Conservation (phyloP, 2,797 vertebrate species). For the Lutjanus argentimaculatus region DNA sequence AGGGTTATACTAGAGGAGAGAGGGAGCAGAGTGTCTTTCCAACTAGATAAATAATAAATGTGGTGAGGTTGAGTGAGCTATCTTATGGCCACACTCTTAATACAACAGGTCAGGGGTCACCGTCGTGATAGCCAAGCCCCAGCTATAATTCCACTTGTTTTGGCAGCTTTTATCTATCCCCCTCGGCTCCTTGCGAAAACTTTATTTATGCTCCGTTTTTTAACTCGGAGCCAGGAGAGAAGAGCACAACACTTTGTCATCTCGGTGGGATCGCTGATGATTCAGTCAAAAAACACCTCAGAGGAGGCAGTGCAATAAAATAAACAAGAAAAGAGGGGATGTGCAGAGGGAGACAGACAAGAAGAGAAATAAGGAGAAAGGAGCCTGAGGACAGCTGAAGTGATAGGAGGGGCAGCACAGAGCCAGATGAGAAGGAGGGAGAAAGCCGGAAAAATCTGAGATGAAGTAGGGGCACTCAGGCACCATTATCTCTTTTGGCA, state of each 20-base stretch:
- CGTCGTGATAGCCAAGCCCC: constrained; percentile 50
- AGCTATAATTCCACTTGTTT: constrained; percentile 61
- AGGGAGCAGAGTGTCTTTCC: constrained; percentile 52
- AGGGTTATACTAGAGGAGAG: constrained; percentile 48
- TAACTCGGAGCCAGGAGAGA: constrained; percentile 53
- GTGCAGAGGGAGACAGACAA: constrained; percentile 50
- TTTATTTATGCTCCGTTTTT: constrained; percentile 65
- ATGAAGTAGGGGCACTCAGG: constrained; percentile 42
- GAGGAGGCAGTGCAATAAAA: constrained; percentile 60
- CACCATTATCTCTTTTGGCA: constrained; percentile 45
- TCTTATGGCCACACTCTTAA: constrained; percentile 57
- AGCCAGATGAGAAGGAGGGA: constrained; percentile 49
- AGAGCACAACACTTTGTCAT: constrained; percentile 62
- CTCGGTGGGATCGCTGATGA: constrained; percentile 60
- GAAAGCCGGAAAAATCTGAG: constrained; percentile 33
- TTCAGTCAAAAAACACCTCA: constrained; percentile 63
- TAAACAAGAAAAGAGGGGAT: constrained; percentile 61
- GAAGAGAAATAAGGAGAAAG: constrained; percentile 58
- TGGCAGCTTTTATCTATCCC: constrained; percentile 67
- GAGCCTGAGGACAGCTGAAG: constrained; percentile 65
- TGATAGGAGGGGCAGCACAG: constrained; percentile 59
- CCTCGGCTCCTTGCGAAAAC: constrained; percentile 42
- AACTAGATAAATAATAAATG: constrained; percentile 77
- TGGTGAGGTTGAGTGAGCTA: constrained; percentile 59
- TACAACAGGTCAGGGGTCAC: constrained; percentile 72